Conservation (phyloP, 2,797 vertebrate genomes). For the Aldrovandia affinis region DNA sequence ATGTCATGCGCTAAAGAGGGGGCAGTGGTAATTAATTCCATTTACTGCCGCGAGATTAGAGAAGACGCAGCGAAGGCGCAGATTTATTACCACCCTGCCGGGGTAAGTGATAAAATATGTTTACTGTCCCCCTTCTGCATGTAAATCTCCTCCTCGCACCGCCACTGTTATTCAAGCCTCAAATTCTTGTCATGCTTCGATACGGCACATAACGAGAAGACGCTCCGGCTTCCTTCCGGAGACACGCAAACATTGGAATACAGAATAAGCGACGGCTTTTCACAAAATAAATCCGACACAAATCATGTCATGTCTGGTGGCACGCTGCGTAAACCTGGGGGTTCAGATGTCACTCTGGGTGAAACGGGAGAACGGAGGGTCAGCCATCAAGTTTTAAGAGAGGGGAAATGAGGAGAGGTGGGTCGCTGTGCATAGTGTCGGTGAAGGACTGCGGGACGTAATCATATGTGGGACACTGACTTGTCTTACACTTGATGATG, state of each 20-base stretch:
- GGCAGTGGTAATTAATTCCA: slow-evolving; percentile 32
- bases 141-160: slow-evolving; percentile 25
- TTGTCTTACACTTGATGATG: background rate
- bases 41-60: slow-evolving; percentile 32
- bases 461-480: background rate
- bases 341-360: background rate
- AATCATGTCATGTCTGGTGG: slow-evolving; percentile 18
- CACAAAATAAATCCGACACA: slow-evolving; percentile 1
- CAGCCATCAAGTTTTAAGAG: background rate
- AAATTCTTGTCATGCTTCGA: slow-evolving; percentile 26
- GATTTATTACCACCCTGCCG: slow-evolving; percentile 30
- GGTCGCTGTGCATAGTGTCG: background rate
- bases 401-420: background rate
- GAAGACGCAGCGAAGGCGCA: slow-evolving; percentile 19
- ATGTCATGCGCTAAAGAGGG: background rate
- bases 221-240: background rate
- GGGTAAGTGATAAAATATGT: slow-evolving; percentile 39
- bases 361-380: background rate
- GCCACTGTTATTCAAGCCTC: slow-evolving; percentile 2
- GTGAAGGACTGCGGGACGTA: background rate
- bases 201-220: background rate
- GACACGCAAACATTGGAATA: background rate
- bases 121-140: slow-evolving; percentile 21
- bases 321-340: background rate
- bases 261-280: background rate